Conservation (phyloP, 2,888 invertebrate species). For the Papilio elwesi region DNA sequence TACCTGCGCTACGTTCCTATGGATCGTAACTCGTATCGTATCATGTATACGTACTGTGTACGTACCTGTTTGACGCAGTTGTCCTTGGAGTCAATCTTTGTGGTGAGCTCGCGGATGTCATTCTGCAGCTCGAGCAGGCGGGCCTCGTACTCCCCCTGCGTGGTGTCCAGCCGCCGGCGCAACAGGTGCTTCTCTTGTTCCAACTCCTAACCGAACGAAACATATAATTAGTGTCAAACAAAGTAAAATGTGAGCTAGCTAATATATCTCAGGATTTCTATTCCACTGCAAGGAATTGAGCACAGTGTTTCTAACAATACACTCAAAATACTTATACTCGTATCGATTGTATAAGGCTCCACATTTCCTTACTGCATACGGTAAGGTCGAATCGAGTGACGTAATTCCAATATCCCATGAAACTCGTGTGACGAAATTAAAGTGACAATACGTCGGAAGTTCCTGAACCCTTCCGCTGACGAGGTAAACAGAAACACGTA, state of each 20-base stretch:
- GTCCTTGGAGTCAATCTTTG: slow-evolving; percentile 88
- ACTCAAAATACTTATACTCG: too few relatives aligned
- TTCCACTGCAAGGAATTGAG: too few relatives aligned
- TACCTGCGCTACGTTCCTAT: too few relatives aligned
- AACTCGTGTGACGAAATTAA: not conserved
- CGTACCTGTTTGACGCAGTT: slow-evolving; percentile 83
- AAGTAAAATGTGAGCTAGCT: too few relatives aligned
- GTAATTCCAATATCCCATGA: not conserved
- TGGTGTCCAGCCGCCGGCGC: slow-evolving; percentile 92
- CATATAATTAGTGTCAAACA: not conserved
- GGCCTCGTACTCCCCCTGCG: slow-evolving; percentile 95
- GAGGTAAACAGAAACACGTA: not conserved
- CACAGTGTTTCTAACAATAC: too few relatives aligned
- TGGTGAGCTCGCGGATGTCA: slow-evolving; percentile 91
- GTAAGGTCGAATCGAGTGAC: too few relatives aligned
- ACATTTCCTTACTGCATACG: too few relatives aligned
- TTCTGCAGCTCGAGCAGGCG: slow-evolving; percentile 94
- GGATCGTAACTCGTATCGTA: too few relatives aligned
- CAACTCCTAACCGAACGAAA: slow-evolving; percentile 86
- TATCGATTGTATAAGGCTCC: too few relatives aligned
- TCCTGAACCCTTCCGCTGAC: not conserved
- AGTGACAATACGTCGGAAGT: not conserved
- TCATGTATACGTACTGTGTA: too few relatives aligned
- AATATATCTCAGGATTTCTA: too few relatives aligned
- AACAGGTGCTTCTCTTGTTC: slow-evolving; percentile 97